Base-by-base conservation (phyloP, 2,797 vertebrate species). In the Silurus aristotelis region DNA sequence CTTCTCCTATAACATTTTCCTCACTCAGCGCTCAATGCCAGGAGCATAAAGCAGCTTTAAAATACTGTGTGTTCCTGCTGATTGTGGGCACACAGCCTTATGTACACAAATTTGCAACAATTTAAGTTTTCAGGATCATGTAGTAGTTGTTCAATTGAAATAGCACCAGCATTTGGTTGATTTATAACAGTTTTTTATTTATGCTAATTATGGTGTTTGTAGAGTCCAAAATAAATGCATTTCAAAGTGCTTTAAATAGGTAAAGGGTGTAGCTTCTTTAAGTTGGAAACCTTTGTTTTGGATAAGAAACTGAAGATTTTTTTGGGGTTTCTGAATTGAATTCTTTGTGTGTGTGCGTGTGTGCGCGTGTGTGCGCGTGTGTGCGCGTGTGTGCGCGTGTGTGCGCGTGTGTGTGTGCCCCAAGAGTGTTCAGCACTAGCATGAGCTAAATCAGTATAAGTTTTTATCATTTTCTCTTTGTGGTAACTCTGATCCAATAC, bases 171-270 rank as follows among this genome's bases (percentile, higher is more conserved):
- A 67, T 80, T 67, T 63, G 76, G 19, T 79, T 61, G 46, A 63
- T 9, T 79, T 17, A 25, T 27, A 20, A 58, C 52, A 58, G 5
- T 27, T 14, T 38, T 38, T 20, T 61, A 12, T n/a, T 13, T 43
- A 43, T 38, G 31, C 10, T 60, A 38, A 43, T 76, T 31, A 27
- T 25, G 31, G 20, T 31, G 2, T n/a, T 63, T n/a, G 1, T 9
- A 43, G 20, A 64, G 31, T 79, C 58, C 31, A 79, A 64, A 15
- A 64, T 14, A 2, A 79, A 38, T 60, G 19, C 19, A 58, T 5
- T 19, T 60, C 19, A 77, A 10, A 27, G 76, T 79, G 31, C 19
- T 19, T 20, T 43, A 82, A 92, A 89, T 86, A 82, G 90, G 89
- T 66, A 71, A 25, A 55, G 19, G 38, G 43, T 71, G 20, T 22